phyloP scores from a whole-genome alignment of 1,140 invertebrate species.

The Drosophila ficusphila region DNA sequence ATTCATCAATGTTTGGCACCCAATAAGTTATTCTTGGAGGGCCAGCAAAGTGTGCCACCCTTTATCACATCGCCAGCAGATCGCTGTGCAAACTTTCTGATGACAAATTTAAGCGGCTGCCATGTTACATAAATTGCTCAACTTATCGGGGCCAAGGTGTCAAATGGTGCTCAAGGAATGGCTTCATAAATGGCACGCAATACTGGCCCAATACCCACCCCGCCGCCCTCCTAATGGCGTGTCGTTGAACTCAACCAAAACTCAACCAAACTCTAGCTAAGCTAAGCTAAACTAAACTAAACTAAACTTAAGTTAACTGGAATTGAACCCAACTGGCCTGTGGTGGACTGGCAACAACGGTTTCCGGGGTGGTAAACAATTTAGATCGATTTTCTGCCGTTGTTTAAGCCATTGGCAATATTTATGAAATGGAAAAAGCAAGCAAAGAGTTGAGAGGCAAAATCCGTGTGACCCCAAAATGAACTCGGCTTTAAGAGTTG shows the following conservation, averaged over 20 bases:
- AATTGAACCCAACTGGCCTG: neutral
- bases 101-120: slow-evolving; percentile 45
- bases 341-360: slow-evolving; percentile 3
- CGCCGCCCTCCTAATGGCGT: slow-evolving; percentile 14
- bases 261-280: neutral
- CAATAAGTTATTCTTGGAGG: slow-evolving; percentile 32
- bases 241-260: slow-evolving; percentile 26
- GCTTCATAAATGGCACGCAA: slow-evolving; percentile 45
- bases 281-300: neutral
- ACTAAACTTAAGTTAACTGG: neutral
- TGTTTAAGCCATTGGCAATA: slow-evolving; percentile 19
- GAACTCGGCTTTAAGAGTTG: slow-evolving; percentile 27
- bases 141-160: slow-evolving; percentile 47
- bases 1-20: slow-evolving; percentile 21
- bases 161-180: slow-evolving; percentile 47
- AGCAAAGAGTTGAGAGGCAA: slow-evolving; percentile 10
- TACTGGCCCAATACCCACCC: neutral
- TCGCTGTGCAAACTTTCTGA: slow-evolving; percentile 18
- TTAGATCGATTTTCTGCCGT: slow-evolving; percentile 36
- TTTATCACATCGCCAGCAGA: neutral
- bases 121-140: slow-evolving; percentile 47
- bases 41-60: neutral
- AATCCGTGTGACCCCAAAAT: slow-evolving; percentile 45
- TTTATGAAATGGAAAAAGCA: slow-evolving; percentile 16
- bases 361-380: slow-evolving; percentile 36